A percentile compares a stretch with the other conserved stretches of the same genome.
Evolutionary conservation across 2,797 vertebrate genomes (phyloP).

Genomic region (Sebastes glaucus): DNA sequence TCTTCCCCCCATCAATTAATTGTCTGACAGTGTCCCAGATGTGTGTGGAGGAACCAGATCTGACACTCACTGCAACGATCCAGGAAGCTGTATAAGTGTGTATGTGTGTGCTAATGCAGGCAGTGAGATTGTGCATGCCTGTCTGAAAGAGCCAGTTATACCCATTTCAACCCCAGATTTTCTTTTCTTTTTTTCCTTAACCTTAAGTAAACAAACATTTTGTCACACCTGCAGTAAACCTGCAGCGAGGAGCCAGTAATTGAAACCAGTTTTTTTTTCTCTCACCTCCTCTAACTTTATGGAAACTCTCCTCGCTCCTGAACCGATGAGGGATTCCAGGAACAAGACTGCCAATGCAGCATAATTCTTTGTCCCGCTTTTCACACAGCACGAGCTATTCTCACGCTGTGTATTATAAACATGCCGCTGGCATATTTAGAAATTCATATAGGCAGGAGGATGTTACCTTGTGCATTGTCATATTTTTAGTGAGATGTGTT

Average conservation of each 20-base stretch:
- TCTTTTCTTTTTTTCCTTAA: constrained; percentile 9
- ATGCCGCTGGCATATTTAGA: constrained; percentile 42
- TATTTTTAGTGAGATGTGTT: constrained; percentile 42
- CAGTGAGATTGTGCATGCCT: neutral
- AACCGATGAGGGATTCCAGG: constrained; percentile 36
- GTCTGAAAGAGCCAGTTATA: constrained; percentile 18
- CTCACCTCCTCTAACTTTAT: constrained; percentile 28
- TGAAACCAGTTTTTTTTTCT: constrained; percentile 28
- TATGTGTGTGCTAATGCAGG: neutral
- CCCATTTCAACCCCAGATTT: neutral
- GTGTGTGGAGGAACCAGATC: constrained; percentile 7
- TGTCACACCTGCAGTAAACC: constrained; percentile 43
- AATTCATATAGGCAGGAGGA: constrained; percentile 27
- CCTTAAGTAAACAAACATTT: constrained; percentile 44
- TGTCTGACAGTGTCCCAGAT: constrained; percentile 4
- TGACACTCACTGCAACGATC: neutral
- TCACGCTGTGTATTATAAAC: constrained; percentile 51
- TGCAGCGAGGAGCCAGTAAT: constrained; percentile 51
- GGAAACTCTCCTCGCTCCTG: constrained; percentile 39
- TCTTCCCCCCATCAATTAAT: constrained; percentile 51
- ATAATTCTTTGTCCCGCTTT: constrained; percentile 65
- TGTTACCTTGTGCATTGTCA: constrained; percentile 25
- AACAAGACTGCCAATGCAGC: constrained; percentile 57
- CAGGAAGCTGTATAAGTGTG: neutral
- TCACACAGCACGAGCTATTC: constrained; percentile 56